Evolutionary conservation across 2,888 invertebrate genomes (phyloP).

Genomic region (Mimumesa dahlbomi): DNA sequence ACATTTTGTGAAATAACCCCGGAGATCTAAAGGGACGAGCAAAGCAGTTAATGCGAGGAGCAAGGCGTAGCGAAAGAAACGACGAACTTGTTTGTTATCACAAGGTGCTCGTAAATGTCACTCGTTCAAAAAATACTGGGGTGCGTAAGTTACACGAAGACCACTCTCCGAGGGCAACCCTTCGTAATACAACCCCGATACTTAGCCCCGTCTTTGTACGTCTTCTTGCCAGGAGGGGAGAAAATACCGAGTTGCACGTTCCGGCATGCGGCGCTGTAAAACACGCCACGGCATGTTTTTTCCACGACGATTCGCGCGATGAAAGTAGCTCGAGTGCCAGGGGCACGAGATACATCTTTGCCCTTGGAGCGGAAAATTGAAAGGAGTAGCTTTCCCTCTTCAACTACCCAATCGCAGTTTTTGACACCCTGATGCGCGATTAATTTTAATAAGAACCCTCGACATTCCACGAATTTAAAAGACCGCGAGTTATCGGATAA

Average conservation of each 20-base stretch:
- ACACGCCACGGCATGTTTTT: slow-evolving; percentile 35
- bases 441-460: slow-evolving; percentile 9
- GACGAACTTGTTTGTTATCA: slow-evolving; percentile 42
- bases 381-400: slow-evolving; percentile 19
- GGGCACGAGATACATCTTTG: slow-evolving; percentile 18
- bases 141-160: slow-evolving; percentile 29
- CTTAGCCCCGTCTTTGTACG: slow-evolving; percentile 45
- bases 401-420: background rate
- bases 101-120: slow-evolving; percentile 49
- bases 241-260: slow-evolving; percentile 18
- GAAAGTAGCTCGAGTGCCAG: slow-evolving; percentile 25
- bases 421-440: slow-evolving; percentile 11
- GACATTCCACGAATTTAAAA: background rate
- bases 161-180: slow-evolving; percentile 17
- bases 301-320: slow-evolving; percentile 45
- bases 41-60: too few relatives aligned
- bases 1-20: too few relatives aligned
- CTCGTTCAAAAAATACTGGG: slow-evolving; percentile 25
- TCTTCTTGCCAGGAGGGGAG: slow-evolving; percentile 21
- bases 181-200: slow-evolving; percentile 23
- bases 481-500: too few relatives aligned
- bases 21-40: too few relatives aligned
- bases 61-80: background rate
- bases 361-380: slow-evolving; percentile 42
- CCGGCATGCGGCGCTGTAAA: slow-evolving; percentile 24